Evolutionary conservation across 2,888 invertebrate species (phyloP).

Genomic region (Drosophila stalkeri): DNA sequence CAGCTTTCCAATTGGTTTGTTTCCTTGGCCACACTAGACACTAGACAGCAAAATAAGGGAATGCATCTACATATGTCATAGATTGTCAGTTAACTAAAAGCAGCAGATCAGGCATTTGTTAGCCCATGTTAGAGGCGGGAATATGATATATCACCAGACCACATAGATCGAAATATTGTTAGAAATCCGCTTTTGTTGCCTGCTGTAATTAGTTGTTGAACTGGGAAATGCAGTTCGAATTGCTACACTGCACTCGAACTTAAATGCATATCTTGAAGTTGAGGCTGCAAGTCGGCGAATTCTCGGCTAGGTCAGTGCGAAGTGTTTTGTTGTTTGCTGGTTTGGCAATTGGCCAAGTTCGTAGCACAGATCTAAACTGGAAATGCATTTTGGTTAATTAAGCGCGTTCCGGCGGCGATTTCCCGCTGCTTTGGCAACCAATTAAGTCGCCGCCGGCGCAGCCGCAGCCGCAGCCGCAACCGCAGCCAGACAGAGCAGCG

Average conservation of each 20-base stretch:
- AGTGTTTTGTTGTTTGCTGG: conserved; percentile 34
- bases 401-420: conserved; percentile 77
- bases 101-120: neutral
- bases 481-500: conserved; percentile 35
- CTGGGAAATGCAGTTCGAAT: conserved; percentile 31
- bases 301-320: conserved; percentile 36
- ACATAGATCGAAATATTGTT: neutral
- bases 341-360: conserved; percentile 60
- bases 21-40: conserved; percentile 41
- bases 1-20: conserved; percentile 56
- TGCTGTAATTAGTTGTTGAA: conserved; percentile 49
- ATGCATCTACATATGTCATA: conserved; percentile 31
- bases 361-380: conserved; percentile 52
- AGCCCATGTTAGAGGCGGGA: neutral
- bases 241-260: conserved; percentile 28
- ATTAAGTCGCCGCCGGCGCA: conserved; percentile 68
- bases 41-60: conserved; percentile 41
- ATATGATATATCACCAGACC: neutral
- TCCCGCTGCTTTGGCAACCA: conserved; percentile 77
- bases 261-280: conserved; percentile 58
- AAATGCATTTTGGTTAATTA: conserved; percentile 79
- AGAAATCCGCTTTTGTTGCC: conserved; percentile 17
- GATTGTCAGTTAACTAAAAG: conserved; percentile 4
- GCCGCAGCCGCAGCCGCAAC: conserved; percentile 44
- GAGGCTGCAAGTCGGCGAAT: conserved; percentile 27